Evolutionary conservation across 2,113 vertebrate species (phyloP).

Genomic region (Peromyscus maniculatus): DNA sequence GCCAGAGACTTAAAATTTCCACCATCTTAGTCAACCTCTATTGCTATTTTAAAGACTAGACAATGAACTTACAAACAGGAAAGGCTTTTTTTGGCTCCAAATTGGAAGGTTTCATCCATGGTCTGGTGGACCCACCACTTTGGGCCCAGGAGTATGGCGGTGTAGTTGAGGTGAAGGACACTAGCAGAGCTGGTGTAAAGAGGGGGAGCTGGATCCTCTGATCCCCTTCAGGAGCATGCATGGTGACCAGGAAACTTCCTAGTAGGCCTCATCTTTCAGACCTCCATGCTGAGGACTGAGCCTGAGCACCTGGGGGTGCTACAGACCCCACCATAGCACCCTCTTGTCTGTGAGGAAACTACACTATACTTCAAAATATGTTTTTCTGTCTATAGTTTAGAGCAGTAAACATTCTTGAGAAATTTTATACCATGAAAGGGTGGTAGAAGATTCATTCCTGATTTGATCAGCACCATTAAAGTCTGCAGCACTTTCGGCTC

Average conservation of each 20-base stretch:
- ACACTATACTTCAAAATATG: not conserved
- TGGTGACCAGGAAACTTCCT: not conserved
- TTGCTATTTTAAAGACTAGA: not conserved
- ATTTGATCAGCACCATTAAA: not conserved
- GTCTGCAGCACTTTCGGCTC: not conserved
- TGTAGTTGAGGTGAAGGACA: too few species aligned
- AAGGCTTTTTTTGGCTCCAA: not conserved
- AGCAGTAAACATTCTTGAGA: conserved; percentile 30
- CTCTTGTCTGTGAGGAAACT: conserved; percentile 20
- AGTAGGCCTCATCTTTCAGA: not conserved
- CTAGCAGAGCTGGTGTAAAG: not conserved
- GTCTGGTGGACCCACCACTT: not conserved
- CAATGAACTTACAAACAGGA: not conserved
- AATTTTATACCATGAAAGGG: not conserved
- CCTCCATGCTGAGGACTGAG: not conserved
- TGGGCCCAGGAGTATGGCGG: not conserved
- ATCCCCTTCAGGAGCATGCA: too few species aligned
- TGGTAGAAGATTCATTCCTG: not conserved
- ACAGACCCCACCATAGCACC: not conserved
- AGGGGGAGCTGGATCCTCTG: not conserved
- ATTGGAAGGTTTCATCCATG: not conserved
- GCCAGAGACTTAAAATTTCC: not conserved
- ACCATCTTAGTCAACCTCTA: not conserved
- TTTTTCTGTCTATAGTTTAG: not conserved
- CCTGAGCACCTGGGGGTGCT: not conserved